Evolutionary conservation across 1,140 invertebrate genomes (phyloP).

Genomic region (Copidosoma floridanum): DNA sequence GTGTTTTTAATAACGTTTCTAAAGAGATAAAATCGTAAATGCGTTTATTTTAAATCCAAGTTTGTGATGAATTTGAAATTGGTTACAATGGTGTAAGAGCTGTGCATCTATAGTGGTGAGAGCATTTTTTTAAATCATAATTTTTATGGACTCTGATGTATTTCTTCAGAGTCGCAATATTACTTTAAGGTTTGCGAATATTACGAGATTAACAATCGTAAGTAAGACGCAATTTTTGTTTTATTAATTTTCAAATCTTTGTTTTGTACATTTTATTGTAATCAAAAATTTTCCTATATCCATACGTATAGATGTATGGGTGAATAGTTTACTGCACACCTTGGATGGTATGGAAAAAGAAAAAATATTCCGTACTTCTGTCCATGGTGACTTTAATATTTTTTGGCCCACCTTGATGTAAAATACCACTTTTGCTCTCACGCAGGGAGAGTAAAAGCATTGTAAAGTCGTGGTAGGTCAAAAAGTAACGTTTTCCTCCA

Average conservation of each 20-base stretch:
- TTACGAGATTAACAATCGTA: too few relatives aligned
- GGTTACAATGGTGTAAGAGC: background rate
- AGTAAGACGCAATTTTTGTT: background rate
- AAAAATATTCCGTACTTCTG: too few relatives aligned
- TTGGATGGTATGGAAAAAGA: too few relatives aligned
- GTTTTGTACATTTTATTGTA: background rate
- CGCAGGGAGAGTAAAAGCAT: too few relatives aligned
- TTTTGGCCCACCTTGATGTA: too few relatives aligned
- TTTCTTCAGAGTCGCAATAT: conserved; percentile 14
- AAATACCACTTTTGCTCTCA: too few relatives aligned
- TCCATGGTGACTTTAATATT: too few relatives aligned
- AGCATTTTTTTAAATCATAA: background rate
- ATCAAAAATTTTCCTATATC: background rate
- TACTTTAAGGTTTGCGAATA: conserved; percentile 30
- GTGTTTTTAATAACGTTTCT: background rate
- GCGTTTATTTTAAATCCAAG: conserved; percentile 13
- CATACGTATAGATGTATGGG: too few relatives aligned
- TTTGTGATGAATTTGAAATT: background rate
- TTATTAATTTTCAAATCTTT: background rate
- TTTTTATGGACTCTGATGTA: background rate
- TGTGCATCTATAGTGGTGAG: background rate
- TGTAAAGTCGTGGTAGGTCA: too few relatives aligned
- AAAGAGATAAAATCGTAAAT: background rate
- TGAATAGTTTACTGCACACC: too few relatives aligned
- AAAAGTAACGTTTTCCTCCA: too few relatives aligned